Evolutionary conservation across 2,888 invertebrate genomes (phyloP).

Genomic region (Drosophila cognata): DNA sequence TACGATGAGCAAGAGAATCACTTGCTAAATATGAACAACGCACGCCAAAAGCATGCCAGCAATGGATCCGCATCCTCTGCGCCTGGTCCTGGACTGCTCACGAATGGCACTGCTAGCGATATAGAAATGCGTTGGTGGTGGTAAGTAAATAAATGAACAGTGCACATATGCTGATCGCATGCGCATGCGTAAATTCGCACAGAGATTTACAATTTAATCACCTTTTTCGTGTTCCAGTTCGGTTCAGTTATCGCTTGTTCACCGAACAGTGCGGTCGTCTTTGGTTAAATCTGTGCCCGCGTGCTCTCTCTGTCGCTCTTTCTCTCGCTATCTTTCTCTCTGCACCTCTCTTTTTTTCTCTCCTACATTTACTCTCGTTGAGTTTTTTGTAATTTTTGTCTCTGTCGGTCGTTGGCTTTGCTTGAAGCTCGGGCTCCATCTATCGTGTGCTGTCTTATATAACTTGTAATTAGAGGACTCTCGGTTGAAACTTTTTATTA

Average conservation of each 20-base stretch:
- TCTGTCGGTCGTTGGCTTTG: constrained; percentile 55
- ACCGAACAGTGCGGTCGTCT: constrained; percentile 68
- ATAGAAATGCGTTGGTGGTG: constrained; percentile 85
- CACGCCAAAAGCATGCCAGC: constrained; percentile 33
- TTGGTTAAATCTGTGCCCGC: constrained; percentile 38
- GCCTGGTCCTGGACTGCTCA: constrained; percentile 67
- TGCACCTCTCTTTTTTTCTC: constrained; percentile 11
- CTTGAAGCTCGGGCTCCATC: constrained; percentile 37
- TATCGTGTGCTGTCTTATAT: constrained; percentile 69
- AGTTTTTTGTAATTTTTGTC: constrained; percentile 28
- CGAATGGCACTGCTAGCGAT: constrained; percentile 70
- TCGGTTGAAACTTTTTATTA: constrained; percentile 29
- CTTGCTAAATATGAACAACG: constrained; percentile 56
- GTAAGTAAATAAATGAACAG: constrained; percentile 71
- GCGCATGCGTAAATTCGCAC: constrained; percentile 12
- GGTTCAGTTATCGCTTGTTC: constrained; percentile 71
- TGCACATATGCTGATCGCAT: neutral
- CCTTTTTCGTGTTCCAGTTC: constrained; percentile 65
- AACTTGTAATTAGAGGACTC: constrained; percentile 68
- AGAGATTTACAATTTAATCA: constrained; percentile 72
- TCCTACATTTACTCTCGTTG: constrained; percentile 30
- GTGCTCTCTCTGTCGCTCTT: constrained; percentile 13
- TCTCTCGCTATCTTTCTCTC: constrained; percentile 25
- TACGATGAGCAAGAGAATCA: constrained; percentile 69
- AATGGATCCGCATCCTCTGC: constrained; percentile 76